phyloP scores from a whole-genome alignment of 1,140 invertebrate genomes.

The Coenobita brevimanus region DNA sequence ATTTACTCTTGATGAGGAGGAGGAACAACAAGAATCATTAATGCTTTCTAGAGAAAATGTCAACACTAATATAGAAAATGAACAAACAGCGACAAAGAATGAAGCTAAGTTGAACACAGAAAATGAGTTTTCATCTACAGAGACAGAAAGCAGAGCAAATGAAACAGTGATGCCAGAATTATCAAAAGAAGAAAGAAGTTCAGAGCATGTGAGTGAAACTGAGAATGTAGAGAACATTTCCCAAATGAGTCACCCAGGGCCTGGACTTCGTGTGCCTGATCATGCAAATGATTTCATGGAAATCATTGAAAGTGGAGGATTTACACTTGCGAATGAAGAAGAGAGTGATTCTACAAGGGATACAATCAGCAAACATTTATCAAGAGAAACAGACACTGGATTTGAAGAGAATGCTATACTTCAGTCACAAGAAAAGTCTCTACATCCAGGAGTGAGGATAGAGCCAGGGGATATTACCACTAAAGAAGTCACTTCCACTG shows the following conservation, averaged over 20 bases:
- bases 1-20: conserved; percentile 52
- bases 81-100: background rate
- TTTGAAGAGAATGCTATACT: too few species aligned
- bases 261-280: conserved; percentile 55
- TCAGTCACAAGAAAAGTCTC: too few species aligned
- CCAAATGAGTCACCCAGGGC: background rate
- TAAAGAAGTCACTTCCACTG: background rate
- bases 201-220: too few species aligned
- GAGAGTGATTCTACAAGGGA: background rate
- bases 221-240: too few species aligned
- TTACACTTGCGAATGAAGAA: conserved; percentile 50
- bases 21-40: conserved; percentile 20
- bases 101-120: background rate
- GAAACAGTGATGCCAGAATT: too few species aligned
- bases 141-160: too few species aligned
- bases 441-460: too few species aligned
- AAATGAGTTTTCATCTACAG: background rate
- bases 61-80: background rate
- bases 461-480: too few species aligned
- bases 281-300: conserved; percentile 68
- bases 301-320: conserved; percentile 62
- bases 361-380: too few species aligned
- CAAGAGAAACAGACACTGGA: too few species aligned
- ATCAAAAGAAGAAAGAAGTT: background rate
- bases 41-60: background rate